phyloP scores from a whole-genome alignment of 2,888 invertebrate species.

The Chloroclystis v-ata region DNA sequence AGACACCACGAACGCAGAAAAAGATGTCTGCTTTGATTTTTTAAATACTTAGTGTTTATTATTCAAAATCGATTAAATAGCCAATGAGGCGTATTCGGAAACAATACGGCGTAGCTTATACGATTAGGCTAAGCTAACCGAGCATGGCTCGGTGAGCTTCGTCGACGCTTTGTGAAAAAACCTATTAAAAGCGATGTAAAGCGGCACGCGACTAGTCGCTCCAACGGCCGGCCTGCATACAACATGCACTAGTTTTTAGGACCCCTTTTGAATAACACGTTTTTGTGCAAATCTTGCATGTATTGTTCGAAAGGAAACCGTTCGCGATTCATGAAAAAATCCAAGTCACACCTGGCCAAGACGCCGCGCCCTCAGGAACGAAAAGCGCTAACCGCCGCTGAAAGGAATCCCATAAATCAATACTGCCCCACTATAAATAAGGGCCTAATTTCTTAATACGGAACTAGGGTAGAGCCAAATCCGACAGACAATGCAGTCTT shows the following conservation, averaged over 20 bases:
- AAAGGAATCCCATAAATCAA: constrained; percentile 52
- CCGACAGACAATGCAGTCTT: constrained; percentile 52
- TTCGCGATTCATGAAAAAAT: constrained; percentile 54
- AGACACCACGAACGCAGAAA: constrained; percentile 28
- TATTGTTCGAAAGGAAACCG: constrained; percentile 66
- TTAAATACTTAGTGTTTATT: constrained; percentile 28
- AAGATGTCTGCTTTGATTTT: constrained; percentile 28
- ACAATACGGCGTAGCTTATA: constrained; percentile 30
- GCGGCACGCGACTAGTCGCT: constrained; percentile 62
- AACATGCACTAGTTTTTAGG: constrained; percentile 50
- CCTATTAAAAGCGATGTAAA: constrained; percentile 47
- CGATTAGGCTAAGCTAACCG: constrained; percentile 29
- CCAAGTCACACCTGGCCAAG: constrained; percentile 66
- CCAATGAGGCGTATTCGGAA: constrained; percentile 33
- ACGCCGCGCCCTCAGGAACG: constrained; percentile 33
- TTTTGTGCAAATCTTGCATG: constrained; percentile 74
- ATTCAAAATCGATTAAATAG: constrained; percentile 35
- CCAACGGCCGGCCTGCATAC: constrained; percentile 45
- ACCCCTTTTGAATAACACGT: constrained; percentile 56
- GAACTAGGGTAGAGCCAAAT: constrained; percentile 41
- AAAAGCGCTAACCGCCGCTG: constrained; percentile 48
- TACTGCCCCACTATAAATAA: constrained; percentile 58
- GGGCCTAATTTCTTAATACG: constrained; percentile 58
- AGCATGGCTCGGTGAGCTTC: constrained; percentile 35
- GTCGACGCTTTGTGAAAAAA: constrained; percentile 41